phyloP scores from a whole-genome alignment of 2,888 invertebrate genomes.

The Margaritifera margaritifera region DNA sequence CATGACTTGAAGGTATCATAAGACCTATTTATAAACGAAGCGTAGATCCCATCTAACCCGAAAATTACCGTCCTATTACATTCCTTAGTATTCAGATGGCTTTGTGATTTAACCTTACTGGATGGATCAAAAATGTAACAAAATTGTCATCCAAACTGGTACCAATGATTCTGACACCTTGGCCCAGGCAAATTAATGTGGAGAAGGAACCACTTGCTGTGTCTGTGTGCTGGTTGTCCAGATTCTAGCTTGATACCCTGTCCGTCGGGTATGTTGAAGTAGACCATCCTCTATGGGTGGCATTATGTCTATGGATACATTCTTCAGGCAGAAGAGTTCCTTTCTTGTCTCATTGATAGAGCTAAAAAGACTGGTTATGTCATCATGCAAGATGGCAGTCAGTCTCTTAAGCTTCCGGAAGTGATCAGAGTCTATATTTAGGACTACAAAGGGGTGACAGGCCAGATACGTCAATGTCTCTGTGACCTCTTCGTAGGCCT shows the following conservation, averaged over 20 bases:
- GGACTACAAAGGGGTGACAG: background rate
- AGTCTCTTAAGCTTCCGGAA: background rate
- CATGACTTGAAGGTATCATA: too few relatives aligned
- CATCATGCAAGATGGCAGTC: background rate
- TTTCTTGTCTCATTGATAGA: background rate
- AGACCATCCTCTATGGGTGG: background rate
- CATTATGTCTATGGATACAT: background rate
- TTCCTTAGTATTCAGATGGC: too few relatives aligned
- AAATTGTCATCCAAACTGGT: background rate
- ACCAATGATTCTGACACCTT: background rate
- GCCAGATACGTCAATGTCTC: background rate
- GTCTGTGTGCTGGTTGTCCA: background rate
- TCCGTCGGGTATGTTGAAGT: too few relatives aligned
- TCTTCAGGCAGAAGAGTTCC: background rate
- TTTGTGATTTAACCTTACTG: too few relatives aligned
- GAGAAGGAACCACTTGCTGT: background rate
- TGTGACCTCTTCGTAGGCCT: slow-evolving; percentile 6
- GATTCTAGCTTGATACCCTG: background rate
- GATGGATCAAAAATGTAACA: too few relatives aligned
- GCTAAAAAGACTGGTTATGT: background rate
- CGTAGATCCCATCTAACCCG: too few relatives aligned
- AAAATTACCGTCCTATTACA: too few relatives aligned
- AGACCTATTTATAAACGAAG: too few relatives aligned
- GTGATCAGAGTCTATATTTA: background rate
- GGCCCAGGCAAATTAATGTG: background rate